Evolutionary conservation across 2,113 vertebrate genomes (phyloP).

Genomic region (Himantopus leucocephalus): DNA sequence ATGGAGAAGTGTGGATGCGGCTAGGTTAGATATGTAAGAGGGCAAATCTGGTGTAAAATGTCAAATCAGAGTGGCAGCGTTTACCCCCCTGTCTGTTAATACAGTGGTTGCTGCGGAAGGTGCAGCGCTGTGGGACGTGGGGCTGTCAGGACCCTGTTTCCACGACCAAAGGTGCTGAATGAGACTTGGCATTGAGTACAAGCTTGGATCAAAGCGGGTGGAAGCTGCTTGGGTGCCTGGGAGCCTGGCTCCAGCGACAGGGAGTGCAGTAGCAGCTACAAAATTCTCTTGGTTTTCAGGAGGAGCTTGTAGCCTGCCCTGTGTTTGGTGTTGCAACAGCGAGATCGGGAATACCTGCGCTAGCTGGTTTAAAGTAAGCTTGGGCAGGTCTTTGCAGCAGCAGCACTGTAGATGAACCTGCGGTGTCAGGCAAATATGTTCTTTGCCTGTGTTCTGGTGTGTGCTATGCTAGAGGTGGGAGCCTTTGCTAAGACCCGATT

Average conservation of each 20-base stretch:
- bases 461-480: not conserved
- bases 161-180: not conserved
- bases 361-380: not conserved
- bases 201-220: accelerated
- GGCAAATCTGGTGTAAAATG: not conserved
- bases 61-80: not conserved
- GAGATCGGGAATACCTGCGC: not conserved
- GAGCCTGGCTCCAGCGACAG: not conserved
- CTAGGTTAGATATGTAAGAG: not conserved
- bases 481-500: not conserved
- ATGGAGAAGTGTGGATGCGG: not conserved
- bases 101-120: not conserved
- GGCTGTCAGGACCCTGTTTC: not conserved
- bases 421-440: accelerated
- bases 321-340: not conserved
- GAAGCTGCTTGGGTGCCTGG: not conserved
- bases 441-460: not conserved
- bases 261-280: not conserved
- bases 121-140: not conserved
- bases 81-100: accelerated
- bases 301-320: not conserved
- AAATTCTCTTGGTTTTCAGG: not conserved
- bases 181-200: not conserved
- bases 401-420: not conserved
- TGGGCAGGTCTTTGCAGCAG: not conserved